Evolutionary conservation across 2,888 invertebrate species (phyloP), one percentile per base, ranked within the genome.

Genomic region (Onthophagus sagittarius): DNA sequence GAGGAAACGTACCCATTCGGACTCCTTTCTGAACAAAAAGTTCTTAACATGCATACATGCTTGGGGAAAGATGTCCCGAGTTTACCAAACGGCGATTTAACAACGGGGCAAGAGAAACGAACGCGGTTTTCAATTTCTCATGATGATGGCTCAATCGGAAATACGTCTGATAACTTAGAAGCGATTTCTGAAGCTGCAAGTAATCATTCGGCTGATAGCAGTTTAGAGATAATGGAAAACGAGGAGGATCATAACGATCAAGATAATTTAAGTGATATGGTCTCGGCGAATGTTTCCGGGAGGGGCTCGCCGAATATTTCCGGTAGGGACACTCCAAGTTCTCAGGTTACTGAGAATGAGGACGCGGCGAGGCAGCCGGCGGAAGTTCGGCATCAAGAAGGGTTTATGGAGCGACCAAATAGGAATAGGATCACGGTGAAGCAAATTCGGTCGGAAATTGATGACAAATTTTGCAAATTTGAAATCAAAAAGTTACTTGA

Each of bases 381-480:
- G 23, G 39, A 53, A 53, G 74, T 87, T 85, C 78, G 86, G 84
- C 75, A 80, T 62, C 78, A 79, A 0, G 83, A 84, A 74, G 80
- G 78, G 2, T 81, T 79, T 70, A 84, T 86, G 85, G 84, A 87
- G 84, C 87, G 84, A 69, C 15, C 85, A 83, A 79, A 82, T 79
- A 31, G 83, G 39, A 76, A 79, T 64, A 78, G 88, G 76, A 32
- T 67, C 5, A 23, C 14, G 15, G 39, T 53, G 2, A 95, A 95
- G 81, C 94, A 95, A 84, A 94, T 95, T 33, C 89, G 97, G 2
- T 97, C 96, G 73, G 98, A 99, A 81, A 96, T 99, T 74, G 98
- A 98, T 80, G 99, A 99, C 80, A 97, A 98, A 84, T 99, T 99
- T 88, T 98, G 98, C 84, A 98, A 98, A 86, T 99, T 99, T 85